A percentile compares a stretch with the other conserved stretches of the same genome.
Evolutionary conservation across 2,797 vertebrate species (phyloP).

Genomic region (Anguilla marmorata): DNA sequence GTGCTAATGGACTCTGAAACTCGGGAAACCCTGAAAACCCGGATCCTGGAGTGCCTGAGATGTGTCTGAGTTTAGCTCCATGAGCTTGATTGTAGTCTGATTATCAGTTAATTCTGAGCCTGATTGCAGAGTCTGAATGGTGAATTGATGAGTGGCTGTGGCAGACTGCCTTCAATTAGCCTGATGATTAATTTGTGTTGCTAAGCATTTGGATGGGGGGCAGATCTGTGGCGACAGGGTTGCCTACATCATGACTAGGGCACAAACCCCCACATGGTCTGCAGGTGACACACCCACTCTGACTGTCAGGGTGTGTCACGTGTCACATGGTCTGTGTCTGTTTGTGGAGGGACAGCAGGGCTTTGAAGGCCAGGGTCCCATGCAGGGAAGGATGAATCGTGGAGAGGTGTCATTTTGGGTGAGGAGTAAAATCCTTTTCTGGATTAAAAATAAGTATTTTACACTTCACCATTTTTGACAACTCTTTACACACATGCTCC

Average conservation of each 20-base stretch:
- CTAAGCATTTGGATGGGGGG: background rate
- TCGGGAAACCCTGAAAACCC: background rate
- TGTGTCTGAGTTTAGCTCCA: background rate
- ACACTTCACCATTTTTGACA: background rate
- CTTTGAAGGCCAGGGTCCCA: background rate
- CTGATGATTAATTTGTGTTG: background rate
- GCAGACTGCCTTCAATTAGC: background rate
- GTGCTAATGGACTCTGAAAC: background rate
- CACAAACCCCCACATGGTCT: background rate
- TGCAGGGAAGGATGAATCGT: background rate
- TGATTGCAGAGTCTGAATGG: background rate
- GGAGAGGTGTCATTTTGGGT: background rate
- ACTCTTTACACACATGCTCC: background rate
- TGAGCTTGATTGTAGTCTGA: background rate
- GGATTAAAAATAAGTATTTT: background rate
- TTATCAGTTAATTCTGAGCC: background rate
- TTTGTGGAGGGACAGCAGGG: background rate
- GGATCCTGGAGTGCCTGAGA: background rate
- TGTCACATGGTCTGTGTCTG: no score
- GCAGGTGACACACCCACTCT: no score
- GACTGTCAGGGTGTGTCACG: no score
- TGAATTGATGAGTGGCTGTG: background rate
- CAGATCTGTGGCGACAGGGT: background rate
- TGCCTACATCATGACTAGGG: background rate
- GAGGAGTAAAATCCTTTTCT: background rate